Percentiles rank a stretch among this genome's conserved stretches.
Conservation (phyloP, 2,888 invertebrate species). For the Mystacides longicornis region DNA sequence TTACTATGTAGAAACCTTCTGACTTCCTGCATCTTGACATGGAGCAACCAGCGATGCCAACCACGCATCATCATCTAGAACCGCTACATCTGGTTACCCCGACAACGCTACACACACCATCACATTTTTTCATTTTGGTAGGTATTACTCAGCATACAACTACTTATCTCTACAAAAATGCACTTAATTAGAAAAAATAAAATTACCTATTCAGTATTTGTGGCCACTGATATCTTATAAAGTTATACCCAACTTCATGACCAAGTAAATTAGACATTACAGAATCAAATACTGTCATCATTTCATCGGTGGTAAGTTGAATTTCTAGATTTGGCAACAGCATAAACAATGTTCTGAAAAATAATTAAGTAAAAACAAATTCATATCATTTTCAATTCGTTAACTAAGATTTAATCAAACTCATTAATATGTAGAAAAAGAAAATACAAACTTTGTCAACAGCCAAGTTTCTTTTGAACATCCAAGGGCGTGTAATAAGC, state of each 20-base stretch:
- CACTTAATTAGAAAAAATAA: background rate
- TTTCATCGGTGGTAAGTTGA: slow-evolving; percentile 56
- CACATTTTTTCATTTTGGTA: too few species aligned
- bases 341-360: slow-evolving; percentile 46
- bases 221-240: slow-evolving; percentile 45
- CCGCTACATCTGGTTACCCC: too few species aligned
- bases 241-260: slow-evolving; percentile 53
- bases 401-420: background rate
- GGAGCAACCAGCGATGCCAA: too few species aligned
- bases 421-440: background rate
- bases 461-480: slow-evolving; percentile 51
- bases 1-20: too few species aligned
- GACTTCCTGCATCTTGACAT: too few species aligned
- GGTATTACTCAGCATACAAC: too few species aligned
- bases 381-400: background rate
- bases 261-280: slow-evolving; percentile 54
- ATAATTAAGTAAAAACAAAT: background rate
- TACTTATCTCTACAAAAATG: too few species aligned
- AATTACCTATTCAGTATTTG: slow-evolving; percentile 31
- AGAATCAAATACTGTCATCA: slow-evolving; percentile 48
- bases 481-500: slow-evolving; percentile 48
- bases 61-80: too few species aligned
- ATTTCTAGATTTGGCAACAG: slow-evolving; percentile 39
- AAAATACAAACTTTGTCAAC: slow-evolving; percentile 40
- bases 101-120: too few species aligned